Conservation (phyloP, 2,113 vertebrate species). For the Campylomormyrus numenius region DNA sequence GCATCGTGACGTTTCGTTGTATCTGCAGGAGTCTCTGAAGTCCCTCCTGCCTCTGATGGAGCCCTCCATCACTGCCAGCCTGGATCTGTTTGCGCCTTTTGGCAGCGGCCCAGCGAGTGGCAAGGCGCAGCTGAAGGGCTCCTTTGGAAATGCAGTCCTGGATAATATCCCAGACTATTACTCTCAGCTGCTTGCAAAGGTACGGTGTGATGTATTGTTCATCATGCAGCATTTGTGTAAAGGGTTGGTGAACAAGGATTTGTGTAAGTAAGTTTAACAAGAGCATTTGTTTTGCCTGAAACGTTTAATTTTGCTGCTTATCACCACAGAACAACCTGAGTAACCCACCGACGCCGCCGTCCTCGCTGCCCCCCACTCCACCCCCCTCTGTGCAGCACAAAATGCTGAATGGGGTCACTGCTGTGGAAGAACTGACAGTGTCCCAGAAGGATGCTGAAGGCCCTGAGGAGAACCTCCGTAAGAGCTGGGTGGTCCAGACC, state of each 20-base stretch:
- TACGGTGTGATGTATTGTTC: constrained; percentile 35
- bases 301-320: not conserved
- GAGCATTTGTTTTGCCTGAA: not conserved
- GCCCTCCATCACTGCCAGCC: constrained; percentile 85
- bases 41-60: constrained; percentile 88
- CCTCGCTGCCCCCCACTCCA: constrained; percentile 91
- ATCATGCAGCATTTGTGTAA: not conserved
- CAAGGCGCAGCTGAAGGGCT: constrained; percentile 79
- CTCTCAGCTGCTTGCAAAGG: constrained; percentile 93
- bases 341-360: constrained; percentile 94
- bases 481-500: not conserved
- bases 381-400: constrained; percentile 97
- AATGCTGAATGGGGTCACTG: constrained; percentile 85
- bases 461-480: constrained; percentile 68
- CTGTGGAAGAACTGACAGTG: constrained; percentile 79
- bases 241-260: not conserved
- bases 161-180: constrained; percentile 92
- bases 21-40: constrained; percentile 66
- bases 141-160: constrained; percentile 86
- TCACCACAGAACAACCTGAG: constrained; percentile 86
- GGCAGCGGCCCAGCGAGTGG: constrained; percentile 84
- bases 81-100: constrained; percentile 90
- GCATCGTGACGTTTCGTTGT: constrained; percentile 16
- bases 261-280: not conserved
- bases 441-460: constrained; percentile 67